phyloP scores from a whole-genome alignment of 2,888 invertebrate genomes.

The Chromoteleia sp. region DNA sequence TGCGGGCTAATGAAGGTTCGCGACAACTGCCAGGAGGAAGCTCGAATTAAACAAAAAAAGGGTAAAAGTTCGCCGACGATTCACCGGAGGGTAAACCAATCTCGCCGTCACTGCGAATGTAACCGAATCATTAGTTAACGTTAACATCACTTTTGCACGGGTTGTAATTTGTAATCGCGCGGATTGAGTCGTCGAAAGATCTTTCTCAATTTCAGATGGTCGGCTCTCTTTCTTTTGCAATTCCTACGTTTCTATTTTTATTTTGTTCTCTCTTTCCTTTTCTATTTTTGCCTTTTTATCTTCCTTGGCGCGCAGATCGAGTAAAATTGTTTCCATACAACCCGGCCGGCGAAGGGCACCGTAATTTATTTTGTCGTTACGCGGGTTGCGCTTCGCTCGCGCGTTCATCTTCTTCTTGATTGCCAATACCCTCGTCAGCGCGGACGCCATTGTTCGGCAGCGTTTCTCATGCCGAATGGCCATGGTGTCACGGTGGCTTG shows the following conservation, averaged over 20 bases:
- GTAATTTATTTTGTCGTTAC: slow-evolving; percentile 79
- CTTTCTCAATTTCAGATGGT: slow-evolving; percentile 27
- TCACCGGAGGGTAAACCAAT: slow-evolving; percentile 52
- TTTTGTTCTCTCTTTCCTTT: slow-evolving; percentile 11
- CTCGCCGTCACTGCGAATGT: not conserved
- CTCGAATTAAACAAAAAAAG: slow-evolving; percentile 49
- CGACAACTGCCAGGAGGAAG: slow-evolving; percentile 69
- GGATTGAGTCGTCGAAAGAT: slow-evolving; percentile 28
- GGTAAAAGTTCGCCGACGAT: slow-evolving; percentile 56
- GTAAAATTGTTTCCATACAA: slow-evolving; percentile 75
- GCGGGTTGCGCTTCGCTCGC: slow-evolving; percentile 69
- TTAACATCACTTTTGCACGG: slow-evolving; percentile 41
- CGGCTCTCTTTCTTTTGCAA: slow-evolving; percentile 15
- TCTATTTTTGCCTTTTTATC: not conserved
- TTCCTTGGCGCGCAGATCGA: slow-evolving; percentile 47
- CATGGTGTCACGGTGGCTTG: slow-evolving; percentile 28
- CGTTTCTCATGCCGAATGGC: slow-evolving; percentile 57
- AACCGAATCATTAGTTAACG: slow-evolving; percentile 39
- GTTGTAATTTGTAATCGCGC: slow-evolving; percentile 29
- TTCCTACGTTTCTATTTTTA: slow-evolving; percentile 42
- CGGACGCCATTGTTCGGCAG: slow-evolving; percentile 65
- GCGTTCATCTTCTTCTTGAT: slow-evolving; percentile 75
- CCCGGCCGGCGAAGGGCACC: slow-evolving; percentile 70
- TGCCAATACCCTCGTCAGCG: slow-evolving; percentile 75
- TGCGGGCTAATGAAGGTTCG: slow-evolving; percentile 73